Evolutionary conservation across 2,113 vertebrate genomes (phyloP).

Genomic region (Podilymbus podiceps): DNA sequence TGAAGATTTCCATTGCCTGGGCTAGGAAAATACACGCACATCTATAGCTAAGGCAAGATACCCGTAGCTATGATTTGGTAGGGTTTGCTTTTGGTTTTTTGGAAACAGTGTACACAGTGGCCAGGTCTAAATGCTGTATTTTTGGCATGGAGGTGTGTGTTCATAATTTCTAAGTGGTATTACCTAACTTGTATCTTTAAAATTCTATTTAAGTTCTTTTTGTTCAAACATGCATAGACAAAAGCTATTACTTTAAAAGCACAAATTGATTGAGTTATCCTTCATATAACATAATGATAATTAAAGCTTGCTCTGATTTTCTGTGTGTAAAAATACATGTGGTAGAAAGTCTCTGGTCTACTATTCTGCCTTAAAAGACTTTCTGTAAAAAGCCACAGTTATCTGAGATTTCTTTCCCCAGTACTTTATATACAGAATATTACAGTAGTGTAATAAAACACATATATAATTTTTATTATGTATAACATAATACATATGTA

Average conservation of each 20-base stretch:
- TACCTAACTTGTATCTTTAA: neutral
- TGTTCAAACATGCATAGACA: neutral
- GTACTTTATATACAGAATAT: neutral
- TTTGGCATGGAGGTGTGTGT: neutral
- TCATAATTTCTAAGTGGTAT: neutral
- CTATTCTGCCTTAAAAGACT: neutral
- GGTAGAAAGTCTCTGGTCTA: neutral
- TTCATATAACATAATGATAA: neutral
- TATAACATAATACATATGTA: too few species aligned
- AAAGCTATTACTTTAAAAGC: neutral
- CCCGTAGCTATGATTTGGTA: neutral
- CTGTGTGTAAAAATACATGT: neutral
- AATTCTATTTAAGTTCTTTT: neutral
- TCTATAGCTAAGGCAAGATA: neutral
- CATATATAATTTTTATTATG: neutral
- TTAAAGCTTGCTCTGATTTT: neutral
- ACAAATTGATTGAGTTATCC: neutral
- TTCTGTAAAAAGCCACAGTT: neutral
- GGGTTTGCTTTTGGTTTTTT: neutral
- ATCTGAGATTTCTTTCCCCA: neutral
- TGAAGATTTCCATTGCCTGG: neutral
- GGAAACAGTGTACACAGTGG: rapidly evolving
- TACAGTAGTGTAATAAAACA: neutral
- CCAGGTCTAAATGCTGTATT: neutral
- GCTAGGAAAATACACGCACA: neutral